Evolutionary conservation across 2,797 vertebrate genomes (phyloP), one percentile per base, ranked within the genome.

Genomic region (Acanthopagrus latus): DNA sequence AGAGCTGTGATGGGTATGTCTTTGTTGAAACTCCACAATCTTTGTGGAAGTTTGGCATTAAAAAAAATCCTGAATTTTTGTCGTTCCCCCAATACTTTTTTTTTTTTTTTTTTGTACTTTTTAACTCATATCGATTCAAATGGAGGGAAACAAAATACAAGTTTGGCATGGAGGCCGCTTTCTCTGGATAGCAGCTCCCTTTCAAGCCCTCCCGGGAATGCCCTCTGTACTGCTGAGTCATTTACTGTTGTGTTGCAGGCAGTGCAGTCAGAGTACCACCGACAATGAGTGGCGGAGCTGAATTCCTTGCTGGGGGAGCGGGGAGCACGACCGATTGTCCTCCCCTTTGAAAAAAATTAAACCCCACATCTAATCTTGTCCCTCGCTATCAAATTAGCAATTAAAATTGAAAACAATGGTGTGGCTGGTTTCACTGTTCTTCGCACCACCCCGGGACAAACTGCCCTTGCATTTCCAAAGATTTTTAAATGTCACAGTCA

Each of bases 401-500:
- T 94, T 93, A 92, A 90, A 93, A 90, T 82, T 8, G 66, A 59
- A 86, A 91, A 93, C 86, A 93, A 81, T 92, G 71, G 76, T 60
- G 82, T 64, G 74, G 69, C 86, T 76, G 68, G 78, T 86, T 78
- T 81, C 75, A 60, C 84, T 83, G 83, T 86, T 87, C 74, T 80
- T 80, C 51, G 64, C 9, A 29, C 48, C 85, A 65, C 91, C 94
- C 88, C 41, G 52, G 76, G 91, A 91, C 88, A 43, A 78, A 56
- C 72, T 77, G 75, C 88, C 79, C 72, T 84, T 47, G 81, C 87
- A 77, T 91, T 86, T 92, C 46, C 78, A 89, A 92, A 93, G 91
- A 91, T 88, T 91, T 92, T 87, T 90, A 95, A 96, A 96, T 95
- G 95, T 95, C 95, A 95, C 79, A 86, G 83, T 83, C 67, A 85